phyloP scores from a whole-genome alignment of 2,797 vertebrate species.

The Coracias cyanogaster region DNA sequence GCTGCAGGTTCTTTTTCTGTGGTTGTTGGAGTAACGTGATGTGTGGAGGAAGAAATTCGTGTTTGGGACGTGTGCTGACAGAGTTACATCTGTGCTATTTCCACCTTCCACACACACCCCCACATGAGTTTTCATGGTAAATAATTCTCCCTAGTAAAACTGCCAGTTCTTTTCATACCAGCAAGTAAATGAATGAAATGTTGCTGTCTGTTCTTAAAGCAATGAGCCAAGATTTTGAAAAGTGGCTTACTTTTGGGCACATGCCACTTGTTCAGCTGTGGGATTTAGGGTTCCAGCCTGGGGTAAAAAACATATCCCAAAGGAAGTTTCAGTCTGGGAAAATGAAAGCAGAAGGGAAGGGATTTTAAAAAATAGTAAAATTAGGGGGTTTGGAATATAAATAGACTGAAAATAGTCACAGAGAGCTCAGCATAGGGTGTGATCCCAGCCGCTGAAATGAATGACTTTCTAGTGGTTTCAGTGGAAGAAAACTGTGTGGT shows the following conservation, averaged over 20 bases:
- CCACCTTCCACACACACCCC: slow-evolving; percentile 10
- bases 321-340: not conserved
- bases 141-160: slow-evolving; percentile 23
- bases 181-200: slow-evolving; percentile 41
- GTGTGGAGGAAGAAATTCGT: slow-evolving; percentile 1
- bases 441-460: not conserved
- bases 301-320: not conserved
- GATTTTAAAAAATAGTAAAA: not conserved
- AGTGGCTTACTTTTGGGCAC: not conserved
- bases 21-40: slow-evolving; percentile 17
- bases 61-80: slow-evolving; percentile 31
- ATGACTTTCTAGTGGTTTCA: slow-evolving; percentile 25
- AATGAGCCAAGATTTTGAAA: not conserved
- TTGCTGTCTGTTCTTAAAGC: not conserved
- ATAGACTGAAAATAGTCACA: not conserved
- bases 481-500: not conserved
- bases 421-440: not conserved
- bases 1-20: not conserved
- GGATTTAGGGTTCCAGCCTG: not conserved
- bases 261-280: not conserved
- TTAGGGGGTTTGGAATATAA: not conserved
- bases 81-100: not conserved
- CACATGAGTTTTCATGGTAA: not conserved
- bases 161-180: slow-evolving; percentile 29
- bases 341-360: not conserved